Evolutionary conservation across 2,888 invertebrate genomes (phyloP), one percentile per base, ranked within the genome.

Genomic region (Automeris io): DNA sequence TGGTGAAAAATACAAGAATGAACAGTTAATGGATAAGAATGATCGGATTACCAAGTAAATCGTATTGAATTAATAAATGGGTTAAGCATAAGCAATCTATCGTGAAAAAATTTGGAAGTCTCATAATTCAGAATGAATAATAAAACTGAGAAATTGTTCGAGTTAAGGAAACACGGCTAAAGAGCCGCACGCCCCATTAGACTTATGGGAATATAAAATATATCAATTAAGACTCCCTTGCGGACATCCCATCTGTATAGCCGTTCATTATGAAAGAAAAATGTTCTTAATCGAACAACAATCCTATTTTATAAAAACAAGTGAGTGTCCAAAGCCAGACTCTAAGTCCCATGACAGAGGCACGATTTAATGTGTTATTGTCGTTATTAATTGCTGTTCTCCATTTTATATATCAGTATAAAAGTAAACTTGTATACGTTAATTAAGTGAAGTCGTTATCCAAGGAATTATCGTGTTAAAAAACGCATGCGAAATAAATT

Each of bases 111-210:
- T 73, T 60, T 69, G 64, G 61, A 71, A 69, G 61, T 68, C 59
- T 63, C 62, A 69, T 76, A 78, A 79, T 77, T 76, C 70, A 63
- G 63, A 61, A 70, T 80, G 73, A 82, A 82, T 81, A 79, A 81
- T 79, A 72, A 80, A 82, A 68, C 70, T 70, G 67, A 63, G 73
- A 69, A 68, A 70, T 72, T 50, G 59, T 59, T 47, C 56, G 59
- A 65, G 54, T 68, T 59, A 51, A 48, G 58, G 60, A 62, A 63
- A 50, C 48, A 47, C 50, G 51, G 49, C 50, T 49, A 56, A 60
- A 50, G 56, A 57, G 56, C 42, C 46, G 51, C 54, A 55, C 54
- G 54, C 49, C 48, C 58, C 59, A 60, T 66, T 64, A 63, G 57
- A 62, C 55, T 51, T 54, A 61, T 54, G 54, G 52, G 51, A 57